Evolutionary conservation across 1,140 invertebrate genomes (phyloP).

Genomic region (Eupristina koningsbergeri): DNA sequence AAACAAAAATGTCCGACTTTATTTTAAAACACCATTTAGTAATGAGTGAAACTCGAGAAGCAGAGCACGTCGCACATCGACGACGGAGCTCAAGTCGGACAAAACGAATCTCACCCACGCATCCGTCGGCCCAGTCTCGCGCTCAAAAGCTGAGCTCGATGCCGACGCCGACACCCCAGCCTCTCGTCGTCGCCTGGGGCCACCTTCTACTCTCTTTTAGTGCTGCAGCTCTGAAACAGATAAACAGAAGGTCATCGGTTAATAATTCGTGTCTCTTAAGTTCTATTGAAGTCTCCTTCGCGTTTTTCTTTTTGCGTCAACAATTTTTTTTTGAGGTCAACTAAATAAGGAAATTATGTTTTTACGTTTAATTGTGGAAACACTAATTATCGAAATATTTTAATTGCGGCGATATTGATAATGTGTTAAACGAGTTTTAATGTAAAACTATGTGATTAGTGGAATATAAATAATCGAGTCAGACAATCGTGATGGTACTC

Average conservation of each 20-base stretch:
- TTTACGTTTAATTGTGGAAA: too few relatives aligned
- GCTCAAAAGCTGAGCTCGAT: neutral
- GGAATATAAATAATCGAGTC: too few relatives aligned
- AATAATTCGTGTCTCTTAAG: neutral
- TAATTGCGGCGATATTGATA: too few relatives aligned
- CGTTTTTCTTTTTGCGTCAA: too few relatives aligned
- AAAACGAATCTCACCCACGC: neutral
- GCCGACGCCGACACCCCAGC: neutral
- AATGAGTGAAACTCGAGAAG: neutral
- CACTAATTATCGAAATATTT: too few relatives aligned
- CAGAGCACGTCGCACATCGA: neutral
- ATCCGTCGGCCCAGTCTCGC: neutral
- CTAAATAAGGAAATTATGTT: neutral
- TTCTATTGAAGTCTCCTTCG: too few relatives aligned
- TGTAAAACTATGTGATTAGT: too few relatives aligned
- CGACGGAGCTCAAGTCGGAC: neutral
- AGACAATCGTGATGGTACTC: too few relatives aligned
- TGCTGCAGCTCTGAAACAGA: slow-evolving; percentile 27
- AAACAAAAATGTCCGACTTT: neutral
- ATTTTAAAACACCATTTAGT: neutral
- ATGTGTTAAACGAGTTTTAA: too few relatives aligned
- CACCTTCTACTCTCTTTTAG: neutral
- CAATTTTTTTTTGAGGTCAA: too few relatives aligned
- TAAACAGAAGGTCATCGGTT: neutral
- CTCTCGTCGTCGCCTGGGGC: neutral